Percentiles rank a stretch among this genome's conserved stretches.
Evolutionary conservation across 2,888 invertebrate genomes (phyloP).

Genomic region (Acronicta alni): DNA sequence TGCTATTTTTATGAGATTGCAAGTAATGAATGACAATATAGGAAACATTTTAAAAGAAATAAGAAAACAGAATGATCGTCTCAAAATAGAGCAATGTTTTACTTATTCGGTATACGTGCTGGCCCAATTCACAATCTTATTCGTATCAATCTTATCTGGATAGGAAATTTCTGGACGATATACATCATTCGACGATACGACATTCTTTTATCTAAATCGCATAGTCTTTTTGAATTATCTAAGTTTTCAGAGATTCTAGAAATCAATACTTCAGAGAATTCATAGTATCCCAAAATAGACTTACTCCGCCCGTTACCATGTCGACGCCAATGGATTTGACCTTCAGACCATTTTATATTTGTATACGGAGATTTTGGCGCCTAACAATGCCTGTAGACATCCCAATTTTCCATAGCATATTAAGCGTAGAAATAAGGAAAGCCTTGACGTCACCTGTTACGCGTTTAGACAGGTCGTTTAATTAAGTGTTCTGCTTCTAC

Average conservation of each 20-base stretch:
- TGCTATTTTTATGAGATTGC: constrained; percentile 1
- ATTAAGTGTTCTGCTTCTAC: too few species aligned
- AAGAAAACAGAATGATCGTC: constrained; percentile 4
- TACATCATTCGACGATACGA: constrained; percentile 42
- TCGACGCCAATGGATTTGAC: constrained; percentile 52
- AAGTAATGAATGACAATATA: constrained; percentile 1
- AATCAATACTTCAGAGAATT: constrained; percentile 51
- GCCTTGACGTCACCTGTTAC: too few species aligned
- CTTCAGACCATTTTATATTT: constrained; percentile 49
- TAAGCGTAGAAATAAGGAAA: too few species aligned
- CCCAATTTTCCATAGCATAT: constrained; percentile 6
- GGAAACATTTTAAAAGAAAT: too few species aligned
- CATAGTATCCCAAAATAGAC: constrained; percentile 41
- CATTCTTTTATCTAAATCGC: constrained; percentile 51
- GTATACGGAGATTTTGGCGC: constrained; percentile 23
- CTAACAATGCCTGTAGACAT: constrained; percentile 17
- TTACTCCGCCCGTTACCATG: constrained; percentile 52
- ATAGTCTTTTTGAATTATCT: constrained; percentile 30
- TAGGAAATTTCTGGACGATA: constrained; percentile 45
- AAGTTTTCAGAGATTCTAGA: constrained; percentile 54
- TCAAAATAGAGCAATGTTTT: constrained; percentile 28
- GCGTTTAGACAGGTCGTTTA: too few species aligned
- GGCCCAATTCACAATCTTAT: constrained; percentile 16
- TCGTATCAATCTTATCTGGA: constrained; percentile 25
- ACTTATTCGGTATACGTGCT: constrained; percentile 1